Conservation (phyloP, 1,140 invertebrate species). For the Drosophila sp. region DNA sequence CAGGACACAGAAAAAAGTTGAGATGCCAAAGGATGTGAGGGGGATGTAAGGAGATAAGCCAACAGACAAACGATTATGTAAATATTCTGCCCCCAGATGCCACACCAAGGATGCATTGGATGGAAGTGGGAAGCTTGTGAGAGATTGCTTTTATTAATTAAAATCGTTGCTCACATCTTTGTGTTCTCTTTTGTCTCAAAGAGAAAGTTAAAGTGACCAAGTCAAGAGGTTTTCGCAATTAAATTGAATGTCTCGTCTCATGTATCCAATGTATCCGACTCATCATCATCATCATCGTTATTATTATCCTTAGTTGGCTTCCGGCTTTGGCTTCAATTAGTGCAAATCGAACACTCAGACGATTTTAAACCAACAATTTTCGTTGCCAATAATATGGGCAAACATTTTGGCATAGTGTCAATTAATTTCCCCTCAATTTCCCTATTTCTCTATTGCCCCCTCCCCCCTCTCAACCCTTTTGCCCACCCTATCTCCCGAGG, state of each 20-base stretch:
- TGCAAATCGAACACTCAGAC: slow-evolving; percentile 11
- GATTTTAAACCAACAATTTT: slow-evolving; percentile 29
- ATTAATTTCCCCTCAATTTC: slow-evolving; percentile 53
- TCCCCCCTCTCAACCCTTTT: not conserved
- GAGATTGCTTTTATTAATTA: slow-evolving; percentile 62
- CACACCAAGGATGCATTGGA: slow-evolving; percentile 31
- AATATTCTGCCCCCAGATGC: slow-evolving; percentile 45
- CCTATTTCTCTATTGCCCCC: not conserved
- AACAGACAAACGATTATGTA: slow-evolving; percentile 63
- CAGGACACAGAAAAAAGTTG: slow-evolving; percentile 49
- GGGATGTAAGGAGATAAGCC: slow-evolving; percentile 46
- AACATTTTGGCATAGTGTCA: slow-evolving; percentile 54
- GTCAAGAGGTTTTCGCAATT: not conserved
- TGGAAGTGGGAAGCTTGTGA: not conserved
- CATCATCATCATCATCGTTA: not conserved
- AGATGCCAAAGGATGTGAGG: not conserved
- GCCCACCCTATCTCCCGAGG: not conserved
- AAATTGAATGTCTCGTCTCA: slow-evolving; percentile 1
- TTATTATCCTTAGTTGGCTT: not conserved
- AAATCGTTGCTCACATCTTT: slow-evolving; percentile 44
- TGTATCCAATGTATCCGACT: too few species aligned
- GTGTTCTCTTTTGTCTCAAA: not conserved
- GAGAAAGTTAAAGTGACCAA: slow-evolving; percentile 9
- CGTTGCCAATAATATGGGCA: slow-evolving; percentile 46
- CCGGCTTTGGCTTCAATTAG: slow-evolving; percentile 12